Conservation (phyloP, 1,140 invertebrate genomes). For the Hyposmocoma kahamanoa region DNA sequence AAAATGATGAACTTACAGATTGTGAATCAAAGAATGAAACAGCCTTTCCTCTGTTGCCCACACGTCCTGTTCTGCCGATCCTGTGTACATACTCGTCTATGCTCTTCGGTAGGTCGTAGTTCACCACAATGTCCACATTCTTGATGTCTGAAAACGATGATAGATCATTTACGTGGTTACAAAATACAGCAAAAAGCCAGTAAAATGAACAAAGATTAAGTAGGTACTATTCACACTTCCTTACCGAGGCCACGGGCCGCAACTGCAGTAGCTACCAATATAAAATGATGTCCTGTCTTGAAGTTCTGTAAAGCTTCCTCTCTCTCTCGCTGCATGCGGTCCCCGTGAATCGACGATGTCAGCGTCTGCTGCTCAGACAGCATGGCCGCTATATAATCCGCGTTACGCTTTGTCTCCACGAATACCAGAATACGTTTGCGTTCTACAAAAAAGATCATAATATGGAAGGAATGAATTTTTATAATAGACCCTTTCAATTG, state of each 20-base stretch:
- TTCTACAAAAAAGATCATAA: conserved; percentile 26
- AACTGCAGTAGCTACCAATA: conserved; percentile 95
- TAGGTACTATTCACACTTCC: too few relatives aligned
- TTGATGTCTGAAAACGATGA: conserved; percentile 81
- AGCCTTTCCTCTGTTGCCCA: conserved; percentile 92
- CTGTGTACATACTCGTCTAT: conserved; percentile 97
- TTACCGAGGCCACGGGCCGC: conserved; percentile 89
- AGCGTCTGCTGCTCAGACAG: conserved; percentile 79
- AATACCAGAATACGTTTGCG: conserved; percentile 85
- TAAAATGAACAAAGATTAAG: too few relatives aligned
- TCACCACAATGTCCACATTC: conserved; percentile 90
- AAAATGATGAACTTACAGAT: conserved; percentile 38
- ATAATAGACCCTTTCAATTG: background rate
- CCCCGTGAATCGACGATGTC: conserved; percentile 95
- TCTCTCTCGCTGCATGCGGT: conserved; percentile 90
- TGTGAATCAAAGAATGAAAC: conserved; percentile 89
- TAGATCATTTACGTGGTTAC: too few relatives aligned
- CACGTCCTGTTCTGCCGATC: conserved; percentile 94
- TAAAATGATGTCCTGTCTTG: conserved; percentile 79
- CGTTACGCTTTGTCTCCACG: conserved; percentile 90
- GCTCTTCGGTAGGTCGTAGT: conserved; percentile 90
- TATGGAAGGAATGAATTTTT: background rate
- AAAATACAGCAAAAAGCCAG: too few relatives aligned
- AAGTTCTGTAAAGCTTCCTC: conserved; percentile 92
- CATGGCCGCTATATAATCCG: conserved; percentile 88